Evolutionary conservation across 2,888 invertebrate genomes (phyloP).

Genomic region (Nephrotoma guestfalica): DNA sequence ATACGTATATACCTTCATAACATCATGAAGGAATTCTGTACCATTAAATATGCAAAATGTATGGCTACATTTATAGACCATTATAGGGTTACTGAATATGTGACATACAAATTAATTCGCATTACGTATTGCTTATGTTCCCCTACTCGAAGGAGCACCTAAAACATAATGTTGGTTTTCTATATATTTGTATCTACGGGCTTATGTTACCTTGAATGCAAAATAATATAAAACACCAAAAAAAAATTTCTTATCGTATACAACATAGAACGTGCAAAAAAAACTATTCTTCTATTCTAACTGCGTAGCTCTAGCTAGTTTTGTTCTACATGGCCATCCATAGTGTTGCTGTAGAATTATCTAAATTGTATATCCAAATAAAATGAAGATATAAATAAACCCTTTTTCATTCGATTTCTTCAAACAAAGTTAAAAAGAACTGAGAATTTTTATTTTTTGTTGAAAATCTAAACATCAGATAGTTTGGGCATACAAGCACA

Average conservation of each 20-base stretch:
- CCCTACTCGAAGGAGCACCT: not conserved
- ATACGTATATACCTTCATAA: not conserved
- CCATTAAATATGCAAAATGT: not conserved
- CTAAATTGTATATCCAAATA: not conserved
- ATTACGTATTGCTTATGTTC: not conserved
- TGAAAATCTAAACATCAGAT: not conserved
- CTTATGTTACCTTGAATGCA: not conserved
- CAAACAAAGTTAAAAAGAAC: not conserved
- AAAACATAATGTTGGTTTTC: too few relatives aligned
- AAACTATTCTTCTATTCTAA: not conserved
- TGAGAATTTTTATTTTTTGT: not conserved
- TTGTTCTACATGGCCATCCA: not conserved
- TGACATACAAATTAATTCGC: not conserved
- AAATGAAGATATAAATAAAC: not conserved
- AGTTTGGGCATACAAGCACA: not conserved
- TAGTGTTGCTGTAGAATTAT: not conserved
- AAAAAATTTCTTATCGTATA: not conserved
- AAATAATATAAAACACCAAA: not conserved
- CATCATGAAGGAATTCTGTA: not conserved
- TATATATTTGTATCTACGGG: not conserved
- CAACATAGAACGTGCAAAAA: not conserved
- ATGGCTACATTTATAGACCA: not conserved
- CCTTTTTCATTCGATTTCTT: not conserved
- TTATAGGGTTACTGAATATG: not conserved
- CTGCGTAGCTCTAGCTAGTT: not conserved